Base-by-base conservation (phyloP, 2,113 vertebrate species). In the Rattus norvegicus region DNA sequence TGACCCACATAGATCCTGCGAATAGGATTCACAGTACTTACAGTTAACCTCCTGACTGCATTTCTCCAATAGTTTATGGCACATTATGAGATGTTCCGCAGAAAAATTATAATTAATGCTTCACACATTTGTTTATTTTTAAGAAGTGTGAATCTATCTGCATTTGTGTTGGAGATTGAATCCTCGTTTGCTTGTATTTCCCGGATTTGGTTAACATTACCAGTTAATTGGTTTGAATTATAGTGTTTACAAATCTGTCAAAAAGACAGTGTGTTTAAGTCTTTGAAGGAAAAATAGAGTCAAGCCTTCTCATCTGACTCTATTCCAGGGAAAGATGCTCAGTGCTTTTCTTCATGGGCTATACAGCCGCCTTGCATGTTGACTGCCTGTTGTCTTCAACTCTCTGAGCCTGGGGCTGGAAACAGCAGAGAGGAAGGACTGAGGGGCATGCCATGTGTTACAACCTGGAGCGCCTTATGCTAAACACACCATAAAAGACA, bases 171-270 rank as follows among this genome's bases (percentile, higher is more conserved):
- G 87, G 91, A 94, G 70, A 2, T 11, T 63, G 77, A 96, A 24
- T 3, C 36, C 43, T 67, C 20, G 30, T 28, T 95, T 79, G 39
- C 83, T 92, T 93, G 86, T 85, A 77, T 93, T 96, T 85, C 80
- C 61, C 90, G 88, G 92, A 93, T 86, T 93, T 95, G 94, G 95
- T 85, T 94, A 88, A 91, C 36, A 47, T 11, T 73, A 36, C 30
- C 83, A 95, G 79, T 43, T 95, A 96, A 96, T 94, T 96, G 77
- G 39, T 88, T 98, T 92, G 92, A 69, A 59, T 95, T 95, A 61
- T 88, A 72, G 39, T 86, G 28, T 96, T 96, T 91, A 76, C 79
- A 97, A 96, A 90, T 93, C 67, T 92, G 86, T 88, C 54, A 89
- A 86, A 95, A 94, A 83, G 43, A 91, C 13, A 77, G 33, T 47